Evolutionary conservation across 1,140 invertebrate genomes (phyloP).

Genomic region (Caenorhabditis remanei): DNA sequence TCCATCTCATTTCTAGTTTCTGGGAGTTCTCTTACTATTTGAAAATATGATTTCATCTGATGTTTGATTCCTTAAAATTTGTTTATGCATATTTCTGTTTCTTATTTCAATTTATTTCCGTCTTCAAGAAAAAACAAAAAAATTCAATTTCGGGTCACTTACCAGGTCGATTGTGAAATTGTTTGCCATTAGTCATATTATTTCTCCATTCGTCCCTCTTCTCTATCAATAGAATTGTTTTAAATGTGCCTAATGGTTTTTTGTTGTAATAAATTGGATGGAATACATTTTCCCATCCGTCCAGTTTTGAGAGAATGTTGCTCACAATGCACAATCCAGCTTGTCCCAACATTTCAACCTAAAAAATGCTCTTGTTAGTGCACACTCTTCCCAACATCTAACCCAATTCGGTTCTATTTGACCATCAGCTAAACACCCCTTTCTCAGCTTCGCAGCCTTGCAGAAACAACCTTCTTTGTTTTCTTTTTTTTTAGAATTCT

Average conservation of each 20-base stretch:
- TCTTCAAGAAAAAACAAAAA: background rate
- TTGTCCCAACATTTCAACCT: background rate
- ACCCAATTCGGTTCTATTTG: slow-evolving; percentile 53
- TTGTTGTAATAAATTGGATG: background rate
- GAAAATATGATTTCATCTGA: too few species aligned
- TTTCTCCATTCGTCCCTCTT: background rate
- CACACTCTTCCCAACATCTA: slow-evolving; percentile 8
- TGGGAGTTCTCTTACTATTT: too few species aligned
- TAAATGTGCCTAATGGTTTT: background rate
- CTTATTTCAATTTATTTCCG: too few species aligned
- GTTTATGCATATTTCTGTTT: too few species aligned
- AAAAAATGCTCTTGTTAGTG: slow-evolving; percentile 17
- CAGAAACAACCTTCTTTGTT: background rate
- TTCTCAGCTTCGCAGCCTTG: background rate
- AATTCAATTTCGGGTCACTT: background rate
- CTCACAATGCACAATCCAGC: background rate
- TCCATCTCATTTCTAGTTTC: too few species aligned
- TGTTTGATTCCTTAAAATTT: too few species aligned
- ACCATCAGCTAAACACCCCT: slow-evolving; percentile 48
- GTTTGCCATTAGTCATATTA: background rate
- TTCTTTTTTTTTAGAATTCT: background rate
- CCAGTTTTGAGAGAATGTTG: background rate
- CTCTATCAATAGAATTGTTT: background rate
- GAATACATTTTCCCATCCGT: too few species aligned
- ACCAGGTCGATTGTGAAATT: background rate